These are phyloP conservation scores for Maniola jurtina DNA, from an alignment of 1,140 invertebrate species.

Conservation along the genomic window DNA sequence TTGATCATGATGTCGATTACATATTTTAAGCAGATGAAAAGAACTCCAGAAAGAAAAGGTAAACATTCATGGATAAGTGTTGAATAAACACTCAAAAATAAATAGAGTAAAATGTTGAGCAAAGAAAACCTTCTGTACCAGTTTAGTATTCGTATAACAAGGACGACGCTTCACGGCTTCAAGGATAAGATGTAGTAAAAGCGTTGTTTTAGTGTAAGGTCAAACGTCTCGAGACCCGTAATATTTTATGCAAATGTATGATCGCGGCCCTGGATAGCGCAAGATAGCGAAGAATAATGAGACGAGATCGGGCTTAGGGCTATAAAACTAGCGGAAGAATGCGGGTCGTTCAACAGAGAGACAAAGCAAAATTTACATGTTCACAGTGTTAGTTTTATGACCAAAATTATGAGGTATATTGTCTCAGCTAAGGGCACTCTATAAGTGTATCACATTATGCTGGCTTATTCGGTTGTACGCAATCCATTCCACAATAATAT, in stretches of 20 bases:
- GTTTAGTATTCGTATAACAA: constrained; percentile 13
- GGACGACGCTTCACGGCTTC: constrained; percentile 27
- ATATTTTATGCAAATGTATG: constrained; percentile 33
- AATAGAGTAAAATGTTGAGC: background rate
- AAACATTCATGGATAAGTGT: too few relatives aligned
- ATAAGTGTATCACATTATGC: too few relatives aligned
- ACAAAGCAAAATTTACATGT: background rate
- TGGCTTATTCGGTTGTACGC: too few relatives aligned
- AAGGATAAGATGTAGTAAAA: constrained; percentile 24
- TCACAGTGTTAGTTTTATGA: too few relatives aligned
- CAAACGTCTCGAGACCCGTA: constrained; percentile 29
- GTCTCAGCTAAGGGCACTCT: too few relatives aligned
- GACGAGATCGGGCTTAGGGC: constrained; percentile 17
- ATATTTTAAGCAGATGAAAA: too few relatives aligned
- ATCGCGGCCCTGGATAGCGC: constrained; percentile 24
- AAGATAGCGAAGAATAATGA: constrained; percentile 26
- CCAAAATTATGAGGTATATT: too few relatives aligned
- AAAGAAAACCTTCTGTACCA: background rate
- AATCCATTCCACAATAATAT: too few relatives aligned
- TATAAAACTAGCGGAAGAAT: constrained; percentile 1
- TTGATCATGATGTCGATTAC: too few relatives aligned
- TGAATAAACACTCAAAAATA: background rate
- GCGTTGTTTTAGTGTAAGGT: constrained; percentile 31
- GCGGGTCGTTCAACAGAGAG: background rate
- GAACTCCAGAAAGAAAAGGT: too few relatives aligned